Evolutionary conservation across 1,140 invertebrate species (phyloP).

Genomic region (Neuroterus valhalla): DNA sequence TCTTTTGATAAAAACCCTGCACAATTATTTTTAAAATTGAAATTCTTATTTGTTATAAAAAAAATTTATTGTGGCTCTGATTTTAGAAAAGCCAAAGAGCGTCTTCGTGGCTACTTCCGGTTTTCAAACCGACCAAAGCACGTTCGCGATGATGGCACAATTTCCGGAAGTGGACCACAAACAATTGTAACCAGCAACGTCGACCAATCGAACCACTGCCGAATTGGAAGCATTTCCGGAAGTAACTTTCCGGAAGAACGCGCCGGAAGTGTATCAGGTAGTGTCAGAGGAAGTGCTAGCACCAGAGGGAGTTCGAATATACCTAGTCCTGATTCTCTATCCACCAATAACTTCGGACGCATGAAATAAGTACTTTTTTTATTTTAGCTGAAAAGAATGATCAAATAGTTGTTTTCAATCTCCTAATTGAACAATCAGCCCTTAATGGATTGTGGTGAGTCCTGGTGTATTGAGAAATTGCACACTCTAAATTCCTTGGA

Average conservation of each 20-base stretch:
- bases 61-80: slow-evolving; percentile 27
- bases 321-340: no score
- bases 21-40: neutral
- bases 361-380: no score
- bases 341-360: no score
- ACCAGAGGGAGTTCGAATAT: neutral
- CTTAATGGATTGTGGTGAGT: no score
- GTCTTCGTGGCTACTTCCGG: slow-evolving; percentile 79
- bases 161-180: neutral
- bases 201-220: neutral
- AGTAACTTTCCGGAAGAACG: neutral
- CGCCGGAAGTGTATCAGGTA: neutral
- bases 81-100: slow-evolving; percentile 77
- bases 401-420: no score
- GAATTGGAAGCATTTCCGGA: neutral
- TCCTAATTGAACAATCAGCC: no score
- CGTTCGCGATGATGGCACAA: slow-evolving; percentile 20
- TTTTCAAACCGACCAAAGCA: slow-evolving; percentile 65
- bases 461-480: no score
- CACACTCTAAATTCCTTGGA: no score
- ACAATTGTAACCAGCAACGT: neutral
- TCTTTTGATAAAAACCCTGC: no score
- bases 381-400: no score
- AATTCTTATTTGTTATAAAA: neutral
- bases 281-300: neutral